Base-by-base conservation (phyloP, 2,797 vertebrate genomes). In the Sebastes hopkinsi region DNA sequence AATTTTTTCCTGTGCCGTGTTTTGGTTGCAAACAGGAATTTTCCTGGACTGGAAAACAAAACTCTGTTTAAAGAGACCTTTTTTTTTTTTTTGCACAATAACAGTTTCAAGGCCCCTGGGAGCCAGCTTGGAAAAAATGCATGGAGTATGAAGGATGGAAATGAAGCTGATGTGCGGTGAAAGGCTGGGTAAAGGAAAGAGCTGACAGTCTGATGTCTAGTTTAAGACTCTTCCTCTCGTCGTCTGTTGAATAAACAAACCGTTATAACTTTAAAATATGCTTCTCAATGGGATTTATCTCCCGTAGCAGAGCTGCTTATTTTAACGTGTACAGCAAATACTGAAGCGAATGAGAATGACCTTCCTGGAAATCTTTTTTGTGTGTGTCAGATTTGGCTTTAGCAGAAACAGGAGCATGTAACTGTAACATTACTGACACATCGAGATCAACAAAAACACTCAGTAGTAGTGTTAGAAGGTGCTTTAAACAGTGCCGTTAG, bases 31-130 rank as follows among this genome's bases (percentile, higher is more conserved):
- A 82, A 73, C 60, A 23, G 71, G 76, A 79, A 59, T 90, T 79
- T 88, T 88, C 75, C 87, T 71, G 71, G 23, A 79, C 74, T 90
- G 88, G 82, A 89, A 91, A 83, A 81, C 52, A 69, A 79, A 84
- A 88, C 75, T 76, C 69, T 80, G 52, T 80, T 83, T 72, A 23
- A 83, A 67, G 65, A 59, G 70, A 82, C 27, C n/a, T 14, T 36
- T 22, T 38, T 38, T 42, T 11, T 36, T 25, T 42, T 38, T 74
- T 50, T 50, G 42, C 32, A 56, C 60, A 70, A 87, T 81, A 86
- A 75, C 72, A 75, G 67, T 79, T 89, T 72, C n/a, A 70, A 50
- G 67, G 62, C 84, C 82, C 84, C 25, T 6, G 86, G 75, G 87
- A 89, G 22, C 59, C 60, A 1, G 56, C 29, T 54, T 86, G 82